Conservation (phyloP, 2,113 vertebrate genomes). For the Microcebus tavaratra region DNA sequence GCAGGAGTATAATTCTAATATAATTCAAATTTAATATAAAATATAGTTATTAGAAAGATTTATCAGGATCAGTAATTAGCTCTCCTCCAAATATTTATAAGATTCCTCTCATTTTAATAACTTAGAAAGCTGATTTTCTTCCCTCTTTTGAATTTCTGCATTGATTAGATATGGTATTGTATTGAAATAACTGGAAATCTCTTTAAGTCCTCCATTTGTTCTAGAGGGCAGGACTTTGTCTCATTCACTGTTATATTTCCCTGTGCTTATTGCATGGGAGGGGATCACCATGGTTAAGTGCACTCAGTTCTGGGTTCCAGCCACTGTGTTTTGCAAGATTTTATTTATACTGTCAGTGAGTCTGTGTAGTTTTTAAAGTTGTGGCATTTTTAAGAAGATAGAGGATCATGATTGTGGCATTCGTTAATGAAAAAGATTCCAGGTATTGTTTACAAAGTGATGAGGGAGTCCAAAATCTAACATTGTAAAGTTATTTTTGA, state of each 20-base stretch:
- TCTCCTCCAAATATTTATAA: neutral
- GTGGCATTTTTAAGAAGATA: neutral
- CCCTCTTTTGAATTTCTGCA: neutral
- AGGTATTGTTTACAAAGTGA: neutral
- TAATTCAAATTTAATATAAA: constrained; percentile 24
- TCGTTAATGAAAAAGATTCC: neutral
- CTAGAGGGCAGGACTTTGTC: neutral
- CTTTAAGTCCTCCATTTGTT: neutral
- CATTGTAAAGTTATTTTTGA: constrained; percentile 38
- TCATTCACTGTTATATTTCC: neutral
- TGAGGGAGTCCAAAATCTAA: neutral
- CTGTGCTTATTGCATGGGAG: neutral
- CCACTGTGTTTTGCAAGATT: neutral
- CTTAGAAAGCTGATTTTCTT: neutral
- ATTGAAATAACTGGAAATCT: neutral
- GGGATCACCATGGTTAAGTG: neutral
- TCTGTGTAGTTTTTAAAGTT: constrained; percentile 1
- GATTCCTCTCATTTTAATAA: constrained; percentile 11
- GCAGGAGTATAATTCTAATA: neutral
- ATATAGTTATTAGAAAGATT: neutral
- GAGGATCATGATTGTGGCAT: neutral
- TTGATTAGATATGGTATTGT: neutral
- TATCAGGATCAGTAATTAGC: neutral
- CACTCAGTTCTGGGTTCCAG: neutral
- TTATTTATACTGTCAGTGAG: neutral